These are phyloP conservation scores for Varanus komodoensis DNA, from an alignment of 2,113 vertebrate genomes.

Conservation along the genomic window DNA sequence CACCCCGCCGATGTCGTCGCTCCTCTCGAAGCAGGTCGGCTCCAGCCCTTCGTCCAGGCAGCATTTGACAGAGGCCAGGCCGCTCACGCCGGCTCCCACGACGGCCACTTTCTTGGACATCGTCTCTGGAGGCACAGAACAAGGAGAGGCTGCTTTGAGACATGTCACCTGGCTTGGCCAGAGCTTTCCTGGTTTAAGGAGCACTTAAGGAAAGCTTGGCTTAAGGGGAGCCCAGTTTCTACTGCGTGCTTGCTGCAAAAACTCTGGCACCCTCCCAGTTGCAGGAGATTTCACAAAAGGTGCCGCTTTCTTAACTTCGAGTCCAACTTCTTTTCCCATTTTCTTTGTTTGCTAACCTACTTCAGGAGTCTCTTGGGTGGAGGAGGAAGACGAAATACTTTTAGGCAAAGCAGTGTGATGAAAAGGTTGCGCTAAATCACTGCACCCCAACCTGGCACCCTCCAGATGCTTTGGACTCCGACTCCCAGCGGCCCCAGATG, in stretches of 20 bases:
- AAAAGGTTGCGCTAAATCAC: too few species aligned
- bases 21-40: slow-evolving; percentile 87
- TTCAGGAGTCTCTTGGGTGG: too few species aligned
- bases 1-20: slow-evolving; percentile 81
- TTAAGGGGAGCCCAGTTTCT: background rate
- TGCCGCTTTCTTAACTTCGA: background rate
- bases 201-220: too few species aligned
- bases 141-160: background rate
- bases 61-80: slow-evolving; percentile 83
- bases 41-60: slow-evolving; percentile 86
- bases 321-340: background rate
- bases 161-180: background rate
- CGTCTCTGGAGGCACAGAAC: background rate
- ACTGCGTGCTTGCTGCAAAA: background rate
- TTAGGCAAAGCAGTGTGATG: too few species aligned
- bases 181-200: background rate
- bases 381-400: too few species aligned
- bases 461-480: too few species aligned
- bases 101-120: slow-evolving; percentile 79
- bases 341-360: too few species aligned
- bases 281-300: background rate
- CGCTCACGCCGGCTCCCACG: slow-evolving; percentile 82
- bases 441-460: too few species aligned
- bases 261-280: background rate
- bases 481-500: too few species aligned